These are phyloP conservation scores for Motacilla tschutschensis DNA, from an alignment of 2,113 vertebrate species.

Conservation along the genomic window DNA sequence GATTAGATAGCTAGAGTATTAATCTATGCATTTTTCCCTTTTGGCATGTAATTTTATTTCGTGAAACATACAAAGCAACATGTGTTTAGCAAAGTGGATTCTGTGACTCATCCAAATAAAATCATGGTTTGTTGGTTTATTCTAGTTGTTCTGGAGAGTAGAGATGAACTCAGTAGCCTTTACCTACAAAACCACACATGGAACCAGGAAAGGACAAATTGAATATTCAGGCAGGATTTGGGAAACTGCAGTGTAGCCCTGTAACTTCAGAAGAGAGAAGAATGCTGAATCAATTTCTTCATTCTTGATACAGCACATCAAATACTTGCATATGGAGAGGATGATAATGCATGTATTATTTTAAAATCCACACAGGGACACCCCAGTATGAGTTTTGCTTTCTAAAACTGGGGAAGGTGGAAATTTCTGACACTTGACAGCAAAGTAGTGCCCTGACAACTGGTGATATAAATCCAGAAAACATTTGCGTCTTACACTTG, in stretches of 20 bases:
- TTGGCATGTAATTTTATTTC: not conserved
- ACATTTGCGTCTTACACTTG: not conserved
- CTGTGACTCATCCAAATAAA: not conserved
- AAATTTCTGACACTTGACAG: not conserved
- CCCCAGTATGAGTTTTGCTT: not conserved
- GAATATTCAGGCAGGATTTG: not conserved
- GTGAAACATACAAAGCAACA: not conserved
- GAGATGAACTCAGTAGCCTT: not conserved
- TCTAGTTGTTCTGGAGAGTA: not conserved
- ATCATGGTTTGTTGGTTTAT: not conserved
- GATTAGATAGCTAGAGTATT: not conserved
- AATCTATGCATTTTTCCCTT: not conserved
- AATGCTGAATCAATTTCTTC: not conserved
- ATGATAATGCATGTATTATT: not conserved
- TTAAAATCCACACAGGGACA: not conserved
- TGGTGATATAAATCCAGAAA: not conserved
- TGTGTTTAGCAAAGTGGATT: not conserved
- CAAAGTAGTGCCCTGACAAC: not conserved
- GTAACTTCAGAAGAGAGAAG: not conserved
- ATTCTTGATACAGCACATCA: not conserved
- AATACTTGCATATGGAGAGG: not conserved
- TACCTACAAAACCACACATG: not conserved
- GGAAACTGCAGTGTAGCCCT: not conserved
- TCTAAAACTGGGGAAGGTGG: not conserved
- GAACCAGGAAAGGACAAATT: not conserved